Evolutionary conservation across 2,797 vertebrate species (phyloP), one percentile per base, ranked within the genome.

Genomic region (Staurois parvus): DNA sequence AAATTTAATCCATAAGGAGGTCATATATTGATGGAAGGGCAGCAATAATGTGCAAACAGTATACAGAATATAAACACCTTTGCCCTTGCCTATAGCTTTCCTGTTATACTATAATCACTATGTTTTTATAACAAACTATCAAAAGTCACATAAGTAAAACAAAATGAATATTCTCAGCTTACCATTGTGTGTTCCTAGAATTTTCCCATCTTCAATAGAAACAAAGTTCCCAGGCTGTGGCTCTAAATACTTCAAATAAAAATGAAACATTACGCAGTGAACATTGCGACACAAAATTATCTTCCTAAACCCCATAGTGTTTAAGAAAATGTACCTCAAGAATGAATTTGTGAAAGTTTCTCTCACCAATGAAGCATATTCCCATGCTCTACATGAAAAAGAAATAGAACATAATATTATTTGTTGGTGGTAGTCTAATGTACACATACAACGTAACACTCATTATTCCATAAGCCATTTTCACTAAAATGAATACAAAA

Each of bases 351-450:
- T 98, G 96, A 69, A 99, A 98, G 85, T 98, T 94, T 76, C 98
- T 96, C 89, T 98, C 92, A 19, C 98, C 98, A 72, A 99, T 95
- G 78, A 99, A 99, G 89, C 98, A 99, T 89, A 99, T 95, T 19
- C 98, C 98, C 97, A 98, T 99, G 89, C 98, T 99, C 98, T 99
- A 91, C 30, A 91, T 91, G 30, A 29, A 90, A 29, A 90, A 66
- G 17, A 69, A 7, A 76, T 62, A 34, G 21, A 76, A 24, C 4
- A n/a, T 12, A 9, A 59, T 2, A 17, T 40, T 13, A 74, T 42
- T 21, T 29, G 52, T 59, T 3, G 24, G 21, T 45, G 12, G 11
- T 11, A 42, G 40, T 42, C 10, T 42, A 42, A 42, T 42, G 12
- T 42, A 13, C 40, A 12, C 12, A 45, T 45, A 13, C 3, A 45